Evolutionary conservation across 2,797 vertebrate species (phyloP).

Genomic region (Coluber constrictor): DNA sequence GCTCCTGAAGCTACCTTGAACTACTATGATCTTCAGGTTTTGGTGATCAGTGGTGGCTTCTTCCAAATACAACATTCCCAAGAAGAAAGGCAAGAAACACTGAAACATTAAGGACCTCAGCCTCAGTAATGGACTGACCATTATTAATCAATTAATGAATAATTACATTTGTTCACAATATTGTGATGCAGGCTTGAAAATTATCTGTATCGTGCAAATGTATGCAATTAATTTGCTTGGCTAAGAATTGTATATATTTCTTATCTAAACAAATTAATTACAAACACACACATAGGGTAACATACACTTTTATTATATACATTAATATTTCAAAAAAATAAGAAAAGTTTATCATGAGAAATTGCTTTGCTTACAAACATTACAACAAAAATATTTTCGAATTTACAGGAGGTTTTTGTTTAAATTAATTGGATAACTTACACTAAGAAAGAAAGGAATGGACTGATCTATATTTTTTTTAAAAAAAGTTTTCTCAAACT

Average conservation of each 20-base stretch:
- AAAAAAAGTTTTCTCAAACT: background rate
- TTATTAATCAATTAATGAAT: background rate
- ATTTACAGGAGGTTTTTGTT: background rate
- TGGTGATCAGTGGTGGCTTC: background rate
- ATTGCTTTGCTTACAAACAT: background rate
- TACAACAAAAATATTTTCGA: background rate
- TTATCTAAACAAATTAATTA: too few relatives aligned
- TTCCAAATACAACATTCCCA: background rate
- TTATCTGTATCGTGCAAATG: background rate
- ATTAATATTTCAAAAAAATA: constrained; percentile 9
- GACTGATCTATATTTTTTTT: background rate
- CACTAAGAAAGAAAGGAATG: background rate
- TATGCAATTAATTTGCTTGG: background rate
- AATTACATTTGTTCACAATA: background rate
- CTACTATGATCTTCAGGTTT: background rate
- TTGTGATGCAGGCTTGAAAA: background rate
- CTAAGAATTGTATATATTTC: background rate
- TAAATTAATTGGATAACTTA: background rate
- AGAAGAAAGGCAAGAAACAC: background rate
- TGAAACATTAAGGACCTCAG: background rate
- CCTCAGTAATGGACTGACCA: background rate
- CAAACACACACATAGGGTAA: background rate
- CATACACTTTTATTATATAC: background rate
- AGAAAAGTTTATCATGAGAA: background rate
- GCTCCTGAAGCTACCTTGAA: background rate